A percentile compares a stretch with the other conserved stretches of the same genome.
Evolutionary conservation across 2,888 invertebrate species (phyloP).

Genomic region (Oligia latruncula): DNA sequence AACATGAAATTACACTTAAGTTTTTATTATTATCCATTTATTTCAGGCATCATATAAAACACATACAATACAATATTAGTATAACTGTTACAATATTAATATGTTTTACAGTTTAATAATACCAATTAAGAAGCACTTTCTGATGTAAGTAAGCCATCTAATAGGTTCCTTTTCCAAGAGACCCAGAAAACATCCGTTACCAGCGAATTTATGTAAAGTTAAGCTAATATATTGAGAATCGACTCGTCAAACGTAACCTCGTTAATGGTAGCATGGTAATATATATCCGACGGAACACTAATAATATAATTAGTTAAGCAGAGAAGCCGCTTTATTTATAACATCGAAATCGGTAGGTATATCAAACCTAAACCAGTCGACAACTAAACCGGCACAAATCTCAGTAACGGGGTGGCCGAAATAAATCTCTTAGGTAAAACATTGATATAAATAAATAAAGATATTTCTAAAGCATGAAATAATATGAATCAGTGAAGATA

Average conservation of each 20-base stretch:
- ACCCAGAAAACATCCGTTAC: slow-evolving; percentile 27
- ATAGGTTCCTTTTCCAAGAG: slow-evolving; percentile 39
- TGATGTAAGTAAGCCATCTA: slow-evolving; percentile 23
- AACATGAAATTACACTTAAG: slow-evolving; percentile 28
- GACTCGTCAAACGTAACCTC: slow-evolving; percentile 39
- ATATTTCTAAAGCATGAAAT: slow-evolving; percentile 37
- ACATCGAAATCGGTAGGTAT: slow-evolving; percentile 60
- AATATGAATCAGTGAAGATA: slow-evolving; percentile 36
- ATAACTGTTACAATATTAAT: too few relatives aligned
- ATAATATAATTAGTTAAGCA: slow-evolving; percentile 53
- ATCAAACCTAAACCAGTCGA: slow-evolving; percentile 71
- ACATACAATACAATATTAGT: too few relatives aligned
- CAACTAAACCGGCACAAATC: slow-evolving; percentile 61
- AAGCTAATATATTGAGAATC: slow-evolving; percentile 37
- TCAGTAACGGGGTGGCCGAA: slow-evolving; percentile 73
- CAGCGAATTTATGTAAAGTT: slow-evolving; percentile 49
- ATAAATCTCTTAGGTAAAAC: slow-evolving; percentile 56
- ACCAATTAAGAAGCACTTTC: slow-evolving; percentile 36
- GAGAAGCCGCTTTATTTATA: slow-evolving; percentile 43
- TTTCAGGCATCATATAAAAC: too few relatives aligned
- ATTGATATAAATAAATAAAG: slow-evolving; percentile 17
- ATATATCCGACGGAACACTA: slow-evolving; percentile 40
- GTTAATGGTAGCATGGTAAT: slow-evolving; percentile 37
- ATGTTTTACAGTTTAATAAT: slow-evolving; percentile 37
- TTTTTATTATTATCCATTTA: slow-evolving; percentile 9